phyloP scores from a whole-genome alignment of 2,113 vertebrate species.

The Oreochromis niloticus region DNA sequence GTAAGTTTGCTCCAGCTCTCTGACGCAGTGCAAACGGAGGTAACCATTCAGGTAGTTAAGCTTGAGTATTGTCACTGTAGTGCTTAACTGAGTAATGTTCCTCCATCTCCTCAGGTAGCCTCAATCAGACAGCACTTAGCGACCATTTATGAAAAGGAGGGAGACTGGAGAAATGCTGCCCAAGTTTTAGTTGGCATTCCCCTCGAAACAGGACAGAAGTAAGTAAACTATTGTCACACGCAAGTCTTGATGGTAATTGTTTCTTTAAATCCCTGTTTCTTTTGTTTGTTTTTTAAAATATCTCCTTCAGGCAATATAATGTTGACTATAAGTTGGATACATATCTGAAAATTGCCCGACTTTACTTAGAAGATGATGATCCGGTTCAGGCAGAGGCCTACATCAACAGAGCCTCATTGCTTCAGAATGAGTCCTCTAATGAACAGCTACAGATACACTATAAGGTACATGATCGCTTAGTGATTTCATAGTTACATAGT shows the following conservation, averaged over 20 bases:
- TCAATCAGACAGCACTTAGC: constrained; percentile 97
- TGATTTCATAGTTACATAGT: background rate
- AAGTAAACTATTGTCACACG: constrained; percentile 52
- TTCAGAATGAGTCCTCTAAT: constrained; percentile 98
- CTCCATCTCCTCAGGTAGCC: constrained; percentile 78
- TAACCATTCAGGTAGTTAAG: background rate
- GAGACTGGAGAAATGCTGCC: constrained; percentile 97
- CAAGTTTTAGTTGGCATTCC: constrained; percentile 97
- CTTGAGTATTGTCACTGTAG: background rate
- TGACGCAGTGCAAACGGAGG: background rate
- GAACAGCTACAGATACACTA: constrained; percentile 98
- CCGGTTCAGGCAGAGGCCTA: constrained; percentile 97
- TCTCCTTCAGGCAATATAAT: constrained; percentile 85
- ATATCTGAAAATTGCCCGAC: constrained; percentile 95
- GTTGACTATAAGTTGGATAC: constrained; percentile 98
- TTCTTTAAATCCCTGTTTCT: background rate
- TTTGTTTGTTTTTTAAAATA: background rate
- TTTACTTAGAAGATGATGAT: constrained; percentile 96
- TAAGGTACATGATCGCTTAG: constrained; percentile 71
- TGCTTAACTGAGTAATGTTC: background rate
- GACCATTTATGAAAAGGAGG: constrained; percentile 98
- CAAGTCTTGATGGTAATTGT: background rate
- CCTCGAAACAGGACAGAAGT: constrained; percentile 97
- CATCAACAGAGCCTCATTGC: constrained; percentile 94
- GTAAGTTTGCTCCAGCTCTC: constrained; percentile 56